A percentile compares a stretch with the other conserved stretches of the same genome.
These are phyloP conservation scores for Ephydatia muelleri DNA, from an alignment of 37 sponge, comb jelly and placozoan species.

Conservation along the genomic window DNA sequence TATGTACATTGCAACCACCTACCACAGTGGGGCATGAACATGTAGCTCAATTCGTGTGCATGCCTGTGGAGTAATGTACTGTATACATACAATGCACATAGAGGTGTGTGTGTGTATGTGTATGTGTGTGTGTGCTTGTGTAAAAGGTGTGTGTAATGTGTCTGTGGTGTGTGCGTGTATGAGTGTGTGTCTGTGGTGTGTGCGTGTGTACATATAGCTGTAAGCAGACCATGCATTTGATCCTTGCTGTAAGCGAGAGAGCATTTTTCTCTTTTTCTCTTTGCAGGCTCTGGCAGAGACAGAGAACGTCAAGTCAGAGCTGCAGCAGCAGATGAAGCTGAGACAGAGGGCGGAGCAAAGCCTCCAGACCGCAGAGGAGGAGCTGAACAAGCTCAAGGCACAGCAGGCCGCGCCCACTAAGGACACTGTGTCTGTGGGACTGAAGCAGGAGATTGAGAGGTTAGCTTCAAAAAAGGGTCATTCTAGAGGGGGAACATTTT, in stretches of 20 bases:
- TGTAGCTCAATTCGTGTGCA: neutral
- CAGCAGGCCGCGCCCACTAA: neutral
- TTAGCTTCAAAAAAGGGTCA: slow-evolving; percentile 8
- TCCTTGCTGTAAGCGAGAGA: too few relatives aligned
- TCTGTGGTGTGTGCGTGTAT: too few relatives aligned
- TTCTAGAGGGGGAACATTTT: neutral
- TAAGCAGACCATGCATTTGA: too few relatives aligned
- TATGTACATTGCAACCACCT: too few relatives aligned
- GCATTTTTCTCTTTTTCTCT: neutral
- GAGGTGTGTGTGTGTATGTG: neutral
- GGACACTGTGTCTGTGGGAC: slow-evolving; percentile 10
- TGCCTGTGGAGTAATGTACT: neutral
- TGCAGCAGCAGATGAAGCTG: slow-evolving; percentile 23
- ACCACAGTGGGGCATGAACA: neutral
- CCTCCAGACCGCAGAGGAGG: slow-evolving; percentile 42
- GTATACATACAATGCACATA: neutral
- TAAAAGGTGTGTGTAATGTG: neutral
- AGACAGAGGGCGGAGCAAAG: slow-evolving; percentile 19
- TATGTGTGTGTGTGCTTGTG: neutral
- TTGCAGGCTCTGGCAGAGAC: slow-evolving; percentile 43
- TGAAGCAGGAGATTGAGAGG: slow-evolving; percentile 66
- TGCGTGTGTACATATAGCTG: too few relatives aligned
- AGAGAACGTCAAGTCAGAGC: slow-evolving; percentile 34
- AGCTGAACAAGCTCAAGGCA: slow-evolving; percentile 14
- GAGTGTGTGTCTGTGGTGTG: too few relatives aligned